Conservation (phyloP, 1,140 invertebrate species). For the Xylocopa sonorina region DNA sequence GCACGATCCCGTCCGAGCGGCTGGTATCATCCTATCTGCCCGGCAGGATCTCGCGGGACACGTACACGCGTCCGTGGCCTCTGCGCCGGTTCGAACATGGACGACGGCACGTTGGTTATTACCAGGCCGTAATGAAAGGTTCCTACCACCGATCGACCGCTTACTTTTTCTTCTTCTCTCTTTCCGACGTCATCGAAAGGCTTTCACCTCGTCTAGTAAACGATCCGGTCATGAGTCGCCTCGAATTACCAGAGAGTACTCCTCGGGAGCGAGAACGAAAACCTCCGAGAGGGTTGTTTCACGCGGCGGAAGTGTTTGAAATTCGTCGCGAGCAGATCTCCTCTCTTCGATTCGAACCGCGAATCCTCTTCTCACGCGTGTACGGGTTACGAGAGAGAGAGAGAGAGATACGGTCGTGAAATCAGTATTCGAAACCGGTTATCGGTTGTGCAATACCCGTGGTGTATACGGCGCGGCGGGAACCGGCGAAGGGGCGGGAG, state of each 20-base stretch:
- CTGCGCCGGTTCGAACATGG: neutral
- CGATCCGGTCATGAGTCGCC: slow-evolving; percentile 69
- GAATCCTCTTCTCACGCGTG: slow-evolving; percentile 1
- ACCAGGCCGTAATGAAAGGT: slow-evolving; percentile 53
- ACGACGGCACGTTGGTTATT: slow-evolving; percentile 51
- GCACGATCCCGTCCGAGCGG: slow-evolving; percentile 40
- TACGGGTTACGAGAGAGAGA: slow-evolving; percentile 9
- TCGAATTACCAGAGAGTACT: slow-evolving; percentile 70
- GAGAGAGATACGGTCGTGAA: slow-evolving; percentile 11
- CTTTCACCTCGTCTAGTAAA: too few relatives aligned
- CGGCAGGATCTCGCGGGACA: slow-evolving; percentile 43
- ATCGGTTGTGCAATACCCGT: slow-evolving; percentile 48
- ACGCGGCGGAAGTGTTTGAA: neutral
- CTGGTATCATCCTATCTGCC: slow-evolving; percentile 45
- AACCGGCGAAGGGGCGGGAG: slow-evolving; percentile 1
- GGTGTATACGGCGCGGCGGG: neutral
- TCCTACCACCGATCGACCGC: neutral
- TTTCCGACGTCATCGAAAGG: too few relatives aligned
- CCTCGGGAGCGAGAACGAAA: too few relatives aligned
- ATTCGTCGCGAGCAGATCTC: too few relatives aligned
- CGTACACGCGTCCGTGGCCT: slow-evolving; percentile 31
- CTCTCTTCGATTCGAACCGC: slow-evolving; percentile 1
- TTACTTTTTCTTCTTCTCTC: too few relatives aligned
- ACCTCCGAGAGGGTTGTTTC: too few relatives aligned
- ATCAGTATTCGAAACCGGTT: slow-evolving; percentile 42